These are phyloP conservation scores for Drosophila aldrichi DNA, from an alignment of 2,888 invertebrate genomes.

Conservation along the genomic window DNA sequence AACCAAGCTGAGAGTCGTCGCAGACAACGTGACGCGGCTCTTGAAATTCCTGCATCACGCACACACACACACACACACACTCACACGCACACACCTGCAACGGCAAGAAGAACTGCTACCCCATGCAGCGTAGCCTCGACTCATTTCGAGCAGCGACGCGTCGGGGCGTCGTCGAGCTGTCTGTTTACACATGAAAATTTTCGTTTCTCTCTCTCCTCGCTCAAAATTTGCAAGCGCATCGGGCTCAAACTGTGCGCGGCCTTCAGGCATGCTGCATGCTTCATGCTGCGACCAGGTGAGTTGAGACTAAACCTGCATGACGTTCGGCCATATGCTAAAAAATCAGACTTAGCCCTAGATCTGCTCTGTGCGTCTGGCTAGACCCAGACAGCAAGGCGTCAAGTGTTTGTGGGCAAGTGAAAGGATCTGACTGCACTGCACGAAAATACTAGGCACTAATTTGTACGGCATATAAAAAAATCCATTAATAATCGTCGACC, in stretches of 20 bases:
- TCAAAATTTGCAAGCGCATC: slow-evolving; percentile 38
- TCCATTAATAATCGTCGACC: slow-evolving; percentile 8
- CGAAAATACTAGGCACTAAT: background rate
- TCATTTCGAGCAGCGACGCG: slow-evolving; percentile 10
- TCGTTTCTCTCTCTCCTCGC: background rate
- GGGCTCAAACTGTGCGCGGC: slow-evolving; percentile 49
- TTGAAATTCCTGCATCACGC: slow-evolving; percentile 48
- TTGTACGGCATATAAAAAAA: background rate
- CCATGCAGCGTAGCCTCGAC: slow-evolving; percentile 41
- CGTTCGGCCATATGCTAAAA: slow-evolving; percentile 18
- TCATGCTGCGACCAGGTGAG: slow-evolving; percentile 10
- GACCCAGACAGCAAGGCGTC: slow-evolving; percentile 63
- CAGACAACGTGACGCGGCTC: slow-evolving; percentile 75
- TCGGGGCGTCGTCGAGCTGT: slow-evolving; percentile 45
- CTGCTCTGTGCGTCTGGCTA: slow-evolving; percentile 4
- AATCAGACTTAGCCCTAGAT: background rate
- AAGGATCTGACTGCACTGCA: slow-evolving; percentile 1
- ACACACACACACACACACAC: slow-evolving; percentile 31
- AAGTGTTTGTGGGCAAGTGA: slow-evolving; percentile 6
- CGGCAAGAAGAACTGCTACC: slow-evolving; percentile 37
- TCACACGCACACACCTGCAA: slow-evolving; percentile 32
- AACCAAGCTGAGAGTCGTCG: background rate
- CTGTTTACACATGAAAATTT: slow-evolving; percentile 14
- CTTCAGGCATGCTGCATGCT: slow-evolving; percentile 46
- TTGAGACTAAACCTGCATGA: slow-evolving; percentile 5